These are phyloP conservation scores for Nudaria mundana DNA, from an alignment of 2,888 invertebrate species.

Conservation along the genomic window DNA sequence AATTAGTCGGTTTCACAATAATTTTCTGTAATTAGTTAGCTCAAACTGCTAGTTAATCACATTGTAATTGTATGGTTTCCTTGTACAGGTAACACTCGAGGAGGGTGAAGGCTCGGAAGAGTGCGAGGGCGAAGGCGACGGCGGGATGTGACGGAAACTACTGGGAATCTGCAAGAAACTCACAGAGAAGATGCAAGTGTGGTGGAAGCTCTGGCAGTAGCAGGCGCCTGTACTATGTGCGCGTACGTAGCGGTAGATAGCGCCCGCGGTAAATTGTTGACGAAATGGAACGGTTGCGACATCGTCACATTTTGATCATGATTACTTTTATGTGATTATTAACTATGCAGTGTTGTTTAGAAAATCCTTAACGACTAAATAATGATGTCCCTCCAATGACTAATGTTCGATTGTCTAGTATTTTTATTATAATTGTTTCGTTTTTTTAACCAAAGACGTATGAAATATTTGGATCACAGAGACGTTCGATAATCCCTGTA, in stretches of 20 bases:
- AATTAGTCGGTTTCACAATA: too few relatives aligned
- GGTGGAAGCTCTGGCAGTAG: slow-evolving; percentile 91
- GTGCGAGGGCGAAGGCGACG: slow-evolving; percentile 77
- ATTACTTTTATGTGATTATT: slow-evolving; percentile 75
- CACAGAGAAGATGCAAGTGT: slow-evolving; percentile 93
- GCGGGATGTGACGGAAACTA: slow-evolving; percentile 96
- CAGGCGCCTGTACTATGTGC: slow-evolving; percentile 29
- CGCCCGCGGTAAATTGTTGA: slow-evolving; percentile 77
- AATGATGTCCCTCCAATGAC: slow-evolving; percentile 78
- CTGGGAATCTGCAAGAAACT: slow-evolving; percentile 94
- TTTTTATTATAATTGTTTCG: slow-evolving; percentile 73
- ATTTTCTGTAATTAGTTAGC: too few relatives aligned
- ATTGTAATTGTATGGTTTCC: slow-evolving; percentile 9
- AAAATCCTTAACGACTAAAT: slow-evolving; percentile 74
- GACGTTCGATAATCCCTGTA: slow-evolving; percentile 69
- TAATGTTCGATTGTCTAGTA: slow-evolving; percentile 74
- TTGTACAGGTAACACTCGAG: slow-evolving; percentile 89
- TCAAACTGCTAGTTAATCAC: too few relatives aligned
- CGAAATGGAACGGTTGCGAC: slow-evolving; percentile 67
- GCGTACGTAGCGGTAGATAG: slow-evolving; percentile 62
- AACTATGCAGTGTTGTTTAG: slow-evolving; percentile 79
- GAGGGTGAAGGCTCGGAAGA: slow-evolving; percentile 89
- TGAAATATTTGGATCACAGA: slow-evolving; percentile 64
- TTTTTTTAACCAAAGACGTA: slow-evolving; percentile 77
- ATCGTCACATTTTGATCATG: slow-evolving; percentile 72